Percentiles rank a stretch among this genome's conserved stretches.
Conservation (phyloP, 2,888 invertebrate genomes). For the Eucera pruinosa region DNA sequence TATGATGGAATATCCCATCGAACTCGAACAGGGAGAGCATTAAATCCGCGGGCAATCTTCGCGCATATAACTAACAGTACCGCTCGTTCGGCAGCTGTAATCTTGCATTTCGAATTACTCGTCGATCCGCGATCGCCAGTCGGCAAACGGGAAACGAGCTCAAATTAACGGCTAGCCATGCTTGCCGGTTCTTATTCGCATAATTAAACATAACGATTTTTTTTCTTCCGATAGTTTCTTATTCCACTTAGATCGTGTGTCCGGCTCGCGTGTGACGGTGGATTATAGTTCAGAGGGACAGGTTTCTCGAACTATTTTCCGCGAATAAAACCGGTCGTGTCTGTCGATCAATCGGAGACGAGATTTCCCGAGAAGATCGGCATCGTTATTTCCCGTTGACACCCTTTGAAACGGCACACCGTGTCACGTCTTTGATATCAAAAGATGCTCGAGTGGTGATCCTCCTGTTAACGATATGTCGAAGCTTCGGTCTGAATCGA, state of each 20-base stretch:
- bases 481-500: conserved; percentile 13
- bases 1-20: conserved; percentile 62
- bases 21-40: conserved; percentile 40
- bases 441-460: conserved; percentile 34
- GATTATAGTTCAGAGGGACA: background rate
- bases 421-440: conserved; percentile 33
- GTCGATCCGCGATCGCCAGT: conserved; percentile 35
- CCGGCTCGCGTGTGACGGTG: background rate
- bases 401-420: conserved; percentile 27
- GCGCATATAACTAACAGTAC: conserved; percentile 47
- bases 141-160: conserved; percentile 32
- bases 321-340: background rate
- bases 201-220: conserved; percentile 35
- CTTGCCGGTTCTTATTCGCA: background rate
- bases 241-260: too few relatives aligned
- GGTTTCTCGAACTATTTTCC: background rate
- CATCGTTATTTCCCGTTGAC: conserved; percentile 15
- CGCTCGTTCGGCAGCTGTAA: conserved; percentile 48
- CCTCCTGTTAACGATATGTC: conserved; percentile 39
- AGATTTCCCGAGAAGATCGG: background rate
- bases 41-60: conserved; percentile 64
- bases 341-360: conserved; percentile 7
- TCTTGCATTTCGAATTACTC: conserved; percentile 52
- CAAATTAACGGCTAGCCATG: conserved; percentile 30
- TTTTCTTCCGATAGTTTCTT: background rate